Evolutionary conservation across 2,113 vertebrate genomes (phyloP).

Genomic region (Tauraco erythrolophus): DNA sequence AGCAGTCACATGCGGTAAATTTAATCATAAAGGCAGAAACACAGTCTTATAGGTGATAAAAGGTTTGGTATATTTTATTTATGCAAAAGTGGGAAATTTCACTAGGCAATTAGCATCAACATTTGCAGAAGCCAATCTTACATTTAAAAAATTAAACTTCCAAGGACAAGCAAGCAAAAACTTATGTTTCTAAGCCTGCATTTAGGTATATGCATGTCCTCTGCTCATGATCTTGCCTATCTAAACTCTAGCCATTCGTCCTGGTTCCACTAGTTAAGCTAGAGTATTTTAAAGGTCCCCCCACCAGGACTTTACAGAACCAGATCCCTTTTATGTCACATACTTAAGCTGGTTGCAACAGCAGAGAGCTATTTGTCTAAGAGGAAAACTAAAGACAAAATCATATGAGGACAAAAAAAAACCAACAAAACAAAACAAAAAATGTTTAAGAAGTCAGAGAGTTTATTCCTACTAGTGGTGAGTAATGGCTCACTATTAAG

Average conservation of each 20-base stretch:
- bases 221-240: neutral
- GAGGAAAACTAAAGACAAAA: neutral
- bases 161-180: neutral
- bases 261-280: neutral
- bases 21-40: neutral
- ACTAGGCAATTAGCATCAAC: neutral
- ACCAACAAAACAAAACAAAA: too few relatives aligned
- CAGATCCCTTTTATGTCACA: neutral
- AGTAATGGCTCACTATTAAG: neutral
- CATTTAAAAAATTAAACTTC: neutral
- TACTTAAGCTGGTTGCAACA: neutral
- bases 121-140: neutral
- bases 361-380: neutral
- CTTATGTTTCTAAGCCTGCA: neutral
- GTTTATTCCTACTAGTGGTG: neutral
- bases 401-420: fast-evolving
- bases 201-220: neutral
- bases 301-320: neutral
- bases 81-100: neutral
- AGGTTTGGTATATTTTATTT: neutral
- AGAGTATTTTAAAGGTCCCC: neutral
- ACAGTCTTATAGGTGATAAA: neutral
- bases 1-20: neutral
- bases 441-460: neutral
- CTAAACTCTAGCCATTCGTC: neutral